A percentile compares a stretch with the other conserved stretches of the same genome.
phyloP scores from a whole-genome alignment of 2,888 invertebrate genomes.

The Lasioglossum oenotherae region DNA sequence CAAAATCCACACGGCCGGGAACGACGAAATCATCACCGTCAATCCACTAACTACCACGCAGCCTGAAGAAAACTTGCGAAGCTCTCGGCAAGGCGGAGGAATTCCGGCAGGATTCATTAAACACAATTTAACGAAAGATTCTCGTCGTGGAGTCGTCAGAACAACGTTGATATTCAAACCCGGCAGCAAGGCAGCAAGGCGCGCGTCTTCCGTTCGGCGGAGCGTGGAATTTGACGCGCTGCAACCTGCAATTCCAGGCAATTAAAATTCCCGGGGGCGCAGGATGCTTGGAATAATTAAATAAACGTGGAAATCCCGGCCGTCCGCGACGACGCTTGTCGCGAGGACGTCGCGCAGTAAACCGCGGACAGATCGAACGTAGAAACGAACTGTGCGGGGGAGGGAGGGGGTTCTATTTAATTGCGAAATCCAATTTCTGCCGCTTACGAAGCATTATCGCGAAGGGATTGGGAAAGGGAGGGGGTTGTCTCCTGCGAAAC shows the following conservation, averaged over 20 bases:
- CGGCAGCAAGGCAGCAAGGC: too few species aligned
- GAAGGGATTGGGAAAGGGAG: neutral
- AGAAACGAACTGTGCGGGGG: neutral
- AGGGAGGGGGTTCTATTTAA: slow-evolving; percentile 15
- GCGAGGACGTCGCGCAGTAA: neutral
- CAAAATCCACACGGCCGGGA: neutral
- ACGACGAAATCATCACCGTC: neutral
- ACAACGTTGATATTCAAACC: neutral
- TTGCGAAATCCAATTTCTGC: slow-evolving; percentile 42
- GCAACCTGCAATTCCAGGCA: slow-evolving; percentile 49
- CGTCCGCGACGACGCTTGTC: neutral
- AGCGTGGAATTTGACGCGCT: slow-evolving; percentile 54
- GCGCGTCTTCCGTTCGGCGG: neutral
- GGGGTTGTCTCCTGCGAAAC: neutral
- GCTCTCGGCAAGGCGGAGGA: neutral
- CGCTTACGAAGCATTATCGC: slow-evolving; percentile 41
- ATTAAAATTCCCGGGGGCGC: slow-evolving; percentile 46
- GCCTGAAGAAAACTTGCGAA: neutral
- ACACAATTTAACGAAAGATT: neutral
- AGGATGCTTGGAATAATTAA: slow-evolving; percentile 28
- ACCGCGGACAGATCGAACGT: slow-evolving; percentile 15
- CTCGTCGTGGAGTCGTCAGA: neutral
- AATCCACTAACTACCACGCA: too few species aligned
- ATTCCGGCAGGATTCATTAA: neutral
- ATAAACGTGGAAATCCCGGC: slow-evolving; percentile 23